Base-by-base conservation (phyloP, 2,113 vertebrate species). In the Camelus bactrianus region DNA sequence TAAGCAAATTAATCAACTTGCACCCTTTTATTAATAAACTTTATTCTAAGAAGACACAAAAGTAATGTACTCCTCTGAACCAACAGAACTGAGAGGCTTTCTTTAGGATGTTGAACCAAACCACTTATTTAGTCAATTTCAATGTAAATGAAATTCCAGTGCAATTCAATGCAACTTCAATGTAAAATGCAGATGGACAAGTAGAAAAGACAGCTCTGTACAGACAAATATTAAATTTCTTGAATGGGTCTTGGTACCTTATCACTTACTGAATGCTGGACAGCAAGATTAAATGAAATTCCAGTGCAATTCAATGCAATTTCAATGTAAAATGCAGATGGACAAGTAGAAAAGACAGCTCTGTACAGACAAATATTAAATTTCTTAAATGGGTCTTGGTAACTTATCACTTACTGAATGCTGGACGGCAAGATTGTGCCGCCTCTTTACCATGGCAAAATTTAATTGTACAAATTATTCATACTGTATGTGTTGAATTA, bases 391-490 rank as follows among this genome's bases (percentile, higher is more conserved):
- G 20, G 0, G 0, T 38, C 12, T 28, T 70, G n/a, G 16, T 75
- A 90, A 62, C 16, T 81, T 80, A 56, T 24, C 16, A 64, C 24
- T 75, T 95, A 83, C 38, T 77, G 24, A 72, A 58, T 1, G 3
- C 11, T 67, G 7, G 75, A 20, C 30, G 84, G 9, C 8, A 88
- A 35, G 3, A 48, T 32, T 52, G 15, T 75, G 20, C 16, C 35
- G 35, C 16, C 5, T 75, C 30, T 84, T 75, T 42, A 83, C 15
- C 2, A n/a, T 77, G 56, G 11, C 62, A 84, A 88, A 72, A 82
- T 87, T 30, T 73, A 94, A 89, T 87, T 81, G 42, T 75, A 42
- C 13, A 65, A 81, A 89, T 85, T 89, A 83, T 28, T 83, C 75
- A 50, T 28, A 15, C 4, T 96, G 3, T 58, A 13, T 70, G 32